Evolutionary conservation across 2,113 vertebrate genomes (phyloP), one percentile per base, ranked within the genome.

Genomic region (Sula dactylatra): DNA sequence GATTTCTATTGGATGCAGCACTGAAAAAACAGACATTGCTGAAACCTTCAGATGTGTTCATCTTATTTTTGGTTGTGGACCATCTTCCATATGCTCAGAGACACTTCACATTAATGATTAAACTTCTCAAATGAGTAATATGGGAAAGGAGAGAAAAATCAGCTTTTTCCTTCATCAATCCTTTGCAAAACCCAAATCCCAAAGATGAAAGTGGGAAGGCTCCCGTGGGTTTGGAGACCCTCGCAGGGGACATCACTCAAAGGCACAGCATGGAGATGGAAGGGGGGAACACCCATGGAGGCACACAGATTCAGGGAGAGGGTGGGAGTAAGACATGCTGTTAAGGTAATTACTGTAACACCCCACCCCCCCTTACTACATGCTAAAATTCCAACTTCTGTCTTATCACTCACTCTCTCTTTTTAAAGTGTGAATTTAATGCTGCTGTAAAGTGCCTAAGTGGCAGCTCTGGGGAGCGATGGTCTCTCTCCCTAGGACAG

Each of bases 1-100:
- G 54, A 83, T 83, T 97, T 93, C 90, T 93, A 15, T 90, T 88
- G 54, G 61, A 66, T 76, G 38, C n/a, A 65, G 24, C 40, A 89
- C 25, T 80, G 66, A 82, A 86, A 80, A 87, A 93, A 69, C 18
- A 81, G 29, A 55, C 47, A 21, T 65, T 44, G 8, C 15, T 85
- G 52, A 67, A 83, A n/a, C 31, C 36, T 94, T 91, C 36, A 59
- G 49, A 86, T 87, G 40, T 45, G 66, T 77, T 89, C 81, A 27
- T 78, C 70, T 62, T 76, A 19, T 54, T 66, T 91, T 82, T 88
- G 16, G 20, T 91, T 89, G 45, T 2, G 1, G 49, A 90, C n/a
- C 36, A 62, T 11, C 29, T 82, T 85, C 61, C 2, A 2, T 54
- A 62, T 34, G 20, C n/a, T 88, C 55, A 80, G 66, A 90, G 42